Evolutionary conservation across 2,113 vertebrate genomes (phyloP), one percentile per base, ranked within the genome.

Genomic region (Reinhardtius hippoglossoides): DNA sequence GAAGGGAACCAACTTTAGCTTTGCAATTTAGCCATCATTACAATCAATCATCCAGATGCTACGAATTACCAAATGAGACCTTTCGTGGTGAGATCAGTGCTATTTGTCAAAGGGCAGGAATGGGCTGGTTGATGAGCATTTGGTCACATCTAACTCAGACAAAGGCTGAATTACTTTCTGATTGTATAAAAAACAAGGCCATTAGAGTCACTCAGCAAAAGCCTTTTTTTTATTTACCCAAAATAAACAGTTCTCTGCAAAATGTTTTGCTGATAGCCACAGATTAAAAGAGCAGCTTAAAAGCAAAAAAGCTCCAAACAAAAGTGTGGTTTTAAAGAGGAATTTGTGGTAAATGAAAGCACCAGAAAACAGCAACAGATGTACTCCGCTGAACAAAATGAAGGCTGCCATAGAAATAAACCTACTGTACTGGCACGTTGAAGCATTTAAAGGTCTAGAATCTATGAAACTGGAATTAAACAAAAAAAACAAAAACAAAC

Each of bases 101-200:
- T 37, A 48, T 84, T 89, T 88, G 89, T 87, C 78, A 89, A 81
- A 80, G 71, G 50, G 64, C 64, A 80, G 85, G 79, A 89, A 85
- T 85, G 27, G 27, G 50, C 63, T 63, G 70, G 54, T 6, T 87
- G 76, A 86, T 88, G 79, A 87, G 71, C 44, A 4, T 80, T 84
- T 65, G 75, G 67, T 88, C 76, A 73, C 60, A 37, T 75, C 21
- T 20, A 24, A 44, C 26, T 76, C 59, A 71, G 69, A 76, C 27
- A 4, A 67, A 67, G 23, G 31, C 58, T 71, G 69, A 67, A 75
- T 76, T 21, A 62, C 0, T 0, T n/a, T 62, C 56, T 67, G 67
- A 67, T 60, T 55, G 50, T n/a, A 62, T 48, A 46, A 57, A 64
- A 37, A 37, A 37, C 35, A 37, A 58, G 46, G 20, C 9, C 2